These are phyloP conservation scores for Drosophila paranaensis DNA, from an alignment of 2,888 invertebrate species.

Conservation along the genomic window DNA sequence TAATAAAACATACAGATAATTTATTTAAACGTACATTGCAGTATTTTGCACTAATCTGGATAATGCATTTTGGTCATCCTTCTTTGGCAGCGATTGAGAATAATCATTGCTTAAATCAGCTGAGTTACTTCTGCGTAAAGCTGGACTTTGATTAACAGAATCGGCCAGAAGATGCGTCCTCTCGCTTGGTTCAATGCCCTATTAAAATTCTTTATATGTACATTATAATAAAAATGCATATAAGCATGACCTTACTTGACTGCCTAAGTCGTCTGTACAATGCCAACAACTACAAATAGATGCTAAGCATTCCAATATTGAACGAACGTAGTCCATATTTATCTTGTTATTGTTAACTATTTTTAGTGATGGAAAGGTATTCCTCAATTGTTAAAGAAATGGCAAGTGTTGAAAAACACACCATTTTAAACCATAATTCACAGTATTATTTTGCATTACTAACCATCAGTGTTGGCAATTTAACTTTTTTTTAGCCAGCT, in stretches of 20 bases:
- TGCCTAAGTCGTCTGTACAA: slow-evolving; percentile 82
- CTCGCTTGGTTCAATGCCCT: slow-evolving; percentile 87
- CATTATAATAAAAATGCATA: background rate
- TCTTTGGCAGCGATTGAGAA: slow-evolving; percentile 89
- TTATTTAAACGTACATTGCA: slow-evolving; percentile 89
- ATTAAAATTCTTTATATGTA: background rate
- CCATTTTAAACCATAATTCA: too few relatives aligned
- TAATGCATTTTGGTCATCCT: slow-evolving; percentile 96
- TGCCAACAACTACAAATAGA: slow-evolving; percentile 83
- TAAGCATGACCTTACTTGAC: slow-evolving; percentile 67
- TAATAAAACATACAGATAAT: background rate
- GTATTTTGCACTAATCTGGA: slow-evolving; percentile 95
- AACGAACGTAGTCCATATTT: slow-evolving; percentile 82
- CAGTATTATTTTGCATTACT: too few relatives aligned
- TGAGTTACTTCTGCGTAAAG: slow-evolving; percentile 90
- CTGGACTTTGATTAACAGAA: slow-evolving; percentile 90
- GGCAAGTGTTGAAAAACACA: too few relatives aligned
- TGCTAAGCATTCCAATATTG: slow-evolving; percentile 80
- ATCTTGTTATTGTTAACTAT: slow-evolving; percentile 26
- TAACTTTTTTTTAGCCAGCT: too few relatives aligned
- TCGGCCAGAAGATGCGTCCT: slow-evolving; percentile 92
- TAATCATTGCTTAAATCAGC: slow-evolving; percentile 88
- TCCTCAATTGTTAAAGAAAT: slow-evolving; percentile 4
- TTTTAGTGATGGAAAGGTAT: slow-evolving; percentile 25
- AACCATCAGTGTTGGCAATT: too few relatives aligned